Evolutionary conservation across 2,888 invertebrate genomes (phyloP).

Genomic region (Synanthedon tipuliformis): DNA sequence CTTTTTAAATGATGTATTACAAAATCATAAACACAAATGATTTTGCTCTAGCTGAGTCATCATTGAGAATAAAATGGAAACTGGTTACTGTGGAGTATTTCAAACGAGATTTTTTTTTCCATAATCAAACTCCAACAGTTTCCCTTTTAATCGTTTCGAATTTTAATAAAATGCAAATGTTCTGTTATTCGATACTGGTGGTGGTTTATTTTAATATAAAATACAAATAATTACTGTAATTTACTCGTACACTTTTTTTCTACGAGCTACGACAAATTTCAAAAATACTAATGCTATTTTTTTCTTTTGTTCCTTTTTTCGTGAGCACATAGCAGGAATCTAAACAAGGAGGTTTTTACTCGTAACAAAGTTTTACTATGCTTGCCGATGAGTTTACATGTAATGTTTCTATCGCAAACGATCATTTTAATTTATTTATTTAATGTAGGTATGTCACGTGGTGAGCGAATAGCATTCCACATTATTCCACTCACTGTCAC

Average conservation of each 20-base stretch:
- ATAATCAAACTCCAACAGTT: background rate
- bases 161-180: constrained; percentile 18
- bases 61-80: constrained; percentile 20
- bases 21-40: constrained; percentile 12
- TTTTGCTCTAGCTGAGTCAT: constrained; percentile 18
- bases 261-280: constrained; percentile 32
- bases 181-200: constrained; percentile 11
- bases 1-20: too few relatives aligned
- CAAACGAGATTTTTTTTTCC: background rate
- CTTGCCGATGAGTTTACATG: constrained; percentile 59
- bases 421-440: constrained; percentile 29
- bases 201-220: constrained; percentile 4
- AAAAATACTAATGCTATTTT: constrained; percentile 64
- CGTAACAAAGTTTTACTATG: constrained; percentile 60
- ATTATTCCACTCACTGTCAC: constrained; percentile 75
- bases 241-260: constrained; percentile 5
- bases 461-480: constrained; percentile 33
- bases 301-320: constrained; percentile 55
- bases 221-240: background rate
- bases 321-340: constrained; percentile 70
- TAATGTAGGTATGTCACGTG: constrained; percentile 36
- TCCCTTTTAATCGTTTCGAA: background rate
- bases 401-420: constrained; percentile 43
- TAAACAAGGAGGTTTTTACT: constrained; percentile 64
- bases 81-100: background rate